phyloP scores from a whole-genome alignment of 2,888 invertebrate species.

The Pachymerium ferrugineum region DNA sequence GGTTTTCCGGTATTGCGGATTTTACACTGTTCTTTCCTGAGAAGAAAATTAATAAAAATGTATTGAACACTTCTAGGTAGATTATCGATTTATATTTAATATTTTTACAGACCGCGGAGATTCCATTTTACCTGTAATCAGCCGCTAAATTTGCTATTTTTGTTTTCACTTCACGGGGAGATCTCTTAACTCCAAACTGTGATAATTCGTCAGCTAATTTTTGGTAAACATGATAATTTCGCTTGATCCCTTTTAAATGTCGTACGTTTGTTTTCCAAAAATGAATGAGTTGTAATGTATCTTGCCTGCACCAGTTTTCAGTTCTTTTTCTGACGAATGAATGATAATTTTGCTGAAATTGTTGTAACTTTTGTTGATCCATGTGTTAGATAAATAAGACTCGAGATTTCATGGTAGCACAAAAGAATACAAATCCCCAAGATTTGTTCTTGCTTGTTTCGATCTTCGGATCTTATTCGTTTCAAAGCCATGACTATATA shows the following conservation, averaged over 20 bases:
- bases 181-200: not conserved
- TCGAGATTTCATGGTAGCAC: not conserved
- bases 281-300: not conserved
- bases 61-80: too few species aligned
- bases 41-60: not conserved
- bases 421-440: too few species aligned
- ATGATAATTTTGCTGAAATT: not conserved
- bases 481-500: too few species aligned
- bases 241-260: not conserved
- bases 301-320: not conserved
- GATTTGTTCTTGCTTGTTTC: too few species aligned
- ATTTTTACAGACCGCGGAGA: too few species aligned
- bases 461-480: too few species aligned
- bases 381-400: not conserved
- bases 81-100: too few species aligned
- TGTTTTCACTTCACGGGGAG: not conserved
- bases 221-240: constrained; percentile 3
- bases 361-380: constrained; percentile 18
- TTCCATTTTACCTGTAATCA: not conserved
- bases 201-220: not conserved
- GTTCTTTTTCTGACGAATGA: not conserved
- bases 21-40: not conserved
- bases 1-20: not conserved
- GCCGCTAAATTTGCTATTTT: not conserved
- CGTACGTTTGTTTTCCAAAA: constrained; percentile 4